Evolutionary conservation across 2,113 vertebrate species (phyloP).

Genomic region (Calonectris borealis): DNA sequence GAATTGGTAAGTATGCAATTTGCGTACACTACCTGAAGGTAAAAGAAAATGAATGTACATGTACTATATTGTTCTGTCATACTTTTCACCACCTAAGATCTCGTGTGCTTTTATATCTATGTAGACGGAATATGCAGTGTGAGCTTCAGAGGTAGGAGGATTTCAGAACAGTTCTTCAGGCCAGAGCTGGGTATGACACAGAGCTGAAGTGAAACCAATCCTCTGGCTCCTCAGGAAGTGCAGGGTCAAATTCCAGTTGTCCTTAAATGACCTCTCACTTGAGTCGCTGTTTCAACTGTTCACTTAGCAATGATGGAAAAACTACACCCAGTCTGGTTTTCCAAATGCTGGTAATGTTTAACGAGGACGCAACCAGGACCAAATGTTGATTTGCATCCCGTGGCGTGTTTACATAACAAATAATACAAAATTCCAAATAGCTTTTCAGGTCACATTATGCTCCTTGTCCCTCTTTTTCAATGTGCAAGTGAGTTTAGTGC

Average conservation of each 20-base stretch:
- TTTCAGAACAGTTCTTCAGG: constrained; percentile 26
- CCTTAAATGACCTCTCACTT: constrained; percentile 31
- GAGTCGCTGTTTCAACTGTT: not conserved
- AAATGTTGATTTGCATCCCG: not conserved
- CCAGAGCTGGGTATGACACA: not conserved
- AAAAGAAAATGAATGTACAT: not conserved
- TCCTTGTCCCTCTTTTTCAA: not conserved
- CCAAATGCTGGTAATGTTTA: constrained; percentile 30
- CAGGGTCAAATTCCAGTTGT: constrained; percentile 45
- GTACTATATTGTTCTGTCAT: not conserved
- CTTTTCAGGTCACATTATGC: not conserved
- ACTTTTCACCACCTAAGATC: not conserved
- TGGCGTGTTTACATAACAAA: not conserved
- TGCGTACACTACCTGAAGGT: not conserved
- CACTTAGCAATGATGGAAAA: constrained; percentile 12
- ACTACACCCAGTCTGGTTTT: constrained; percentile 32
- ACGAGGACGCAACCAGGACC: not conserved
- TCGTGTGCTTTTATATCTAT: accelerated
- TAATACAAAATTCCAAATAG: not conserved
- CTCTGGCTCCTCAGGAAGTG: constrained; percentile 26
- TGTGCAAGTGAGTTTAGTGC: not conserved
- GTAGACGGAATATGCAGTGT: not conserved
- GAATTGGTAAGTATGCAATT: not conserved
- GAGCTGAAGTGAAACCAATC: constrained; percentile 23
- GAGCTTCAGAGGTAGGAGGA: not conserved